Evolutionary conservation across 2,888 invertebrate genomes (phyloP), one percentile per base, ranked within the genome.

Genomic region (Emmelina monodactyla): DNA sequence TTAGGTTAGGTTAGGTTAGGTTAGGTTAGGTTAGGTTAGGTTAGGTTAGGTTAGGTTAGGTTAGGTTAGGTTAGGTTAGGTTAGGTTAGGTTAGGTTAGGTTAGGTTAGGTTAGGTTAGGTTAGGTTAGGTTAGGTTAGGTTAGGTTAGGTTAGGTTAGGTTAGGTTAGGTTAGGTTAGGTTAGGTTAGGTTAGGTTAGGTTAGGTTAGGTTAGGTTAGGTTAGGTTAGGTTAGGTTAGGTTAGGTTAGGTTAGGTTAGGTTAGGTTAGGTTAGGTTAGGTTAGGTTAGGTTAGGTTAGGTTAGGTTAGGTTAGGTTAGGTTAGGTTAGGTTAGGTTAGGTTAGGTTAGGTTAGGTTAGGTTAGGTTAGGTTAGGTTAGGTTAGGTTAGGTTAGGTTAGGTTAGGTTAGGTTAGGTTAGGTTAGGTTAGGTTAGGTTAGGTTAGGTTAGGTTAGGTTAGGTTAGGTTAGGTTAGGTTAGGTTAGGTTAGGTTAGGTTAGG

Each of bases 191-290:
- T 42, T 42, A 40, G 44, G 42, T 42, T 42, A 42, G 42, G 42
- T 44, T 44, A 42, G 42, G 42, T 44, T 42, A 39, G 42, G 42
- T 41, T 42, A 42, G 42, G 42, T 42, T 42, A 42, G 42, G 42
- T 44, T 44, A 42, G 42, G 42, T 44, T 44, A 42, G 42, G 42
- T 44, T 42, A 42, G 44, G 42, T 44, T 44, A 44, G 44, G 44
- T 42, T 44, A 42, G 44, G 44, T 44, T 42, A 42, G 42, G 44
- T 41, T 42, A 41, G 41, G 44, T 42, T 44, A 44, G 42, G 44
- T 42, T 44, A 40, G 42, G 40, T 40, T 38, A 40, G 42, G 40
- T 42, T 42, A 40, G 40, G 40, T 40, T 40, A 40, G 42, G 42
- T 40, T 42, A 42, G 42, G 42, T 40, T 42, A 42, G 42, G 42